These are phyloP conservation scores for Drosophila meridiana DNA, from an alignment of 2,888 invertebrate genomes.

Conservation along the genomic window DNA sequence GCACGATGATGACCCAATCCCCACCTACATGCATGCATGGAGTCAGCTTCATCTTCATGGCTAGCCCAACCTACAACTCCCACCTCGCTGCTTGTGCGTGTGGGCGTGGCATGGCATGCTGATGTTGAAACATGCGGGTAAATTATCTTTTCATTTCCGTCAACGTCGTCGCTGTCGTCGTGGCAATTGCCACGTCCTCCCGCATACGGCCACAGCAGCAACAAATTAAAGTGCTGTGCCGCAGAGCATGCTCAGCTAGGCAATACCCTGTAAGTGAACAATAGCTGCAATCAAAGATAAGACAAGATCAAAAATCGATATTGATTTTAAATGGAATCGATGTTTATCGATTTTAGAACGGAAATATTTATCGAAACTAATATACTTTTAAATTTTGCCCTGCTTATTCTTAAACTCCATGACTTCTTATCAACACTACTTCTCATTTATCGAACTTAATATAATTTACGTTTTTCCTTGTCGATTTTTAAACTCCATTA, in stretches of 20 bases:
- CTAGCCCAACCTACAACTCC: neutral
- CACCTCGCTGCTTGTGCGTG: slow-evolving; percentile 9
- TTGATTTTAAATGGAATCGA: neutral
- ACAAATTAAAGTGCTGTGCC: neutral
- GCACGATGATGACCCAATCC: slow-evolving; percentile 31
- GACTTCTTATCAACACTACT: too few species aligned
- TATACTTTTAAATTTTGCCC: neutral
- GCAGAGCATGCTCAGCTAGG: neutral
- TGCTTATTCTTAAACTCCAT: too few species aligned
- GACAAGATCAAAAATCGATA: too few species aligned
- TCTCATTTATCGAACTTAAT: too few species aligned
- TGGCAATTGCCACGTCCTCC: slow-evolving; percentile 52
- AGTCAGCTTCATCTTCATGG: slow-evolving; percentile 9
- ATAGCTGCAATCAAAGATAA: neutral
- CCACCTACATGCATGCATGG: neutral
- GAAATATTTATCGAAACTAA: too few species aligned
- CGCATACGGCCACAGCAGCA: slow-evolving; percentile 15
- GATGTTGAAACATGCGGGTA: slow-evolving; percentile 73
- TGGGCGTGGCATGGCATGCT: slow-evolving; percentile 43
- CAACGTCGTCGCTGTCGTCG: slow-evolving; percentile 44
- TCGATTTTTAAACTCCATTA: too few species aligned
- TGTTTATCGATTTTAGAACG: neutral
- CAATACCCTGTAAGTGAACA: neutral
- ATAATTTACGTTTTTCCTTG: neutral
- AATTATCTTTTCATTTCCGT: slow-evolving; percentile 78